Base-by-base conservation (phyloP, 2,888 invertebrate species). In the Philhelius pedissequus region DNA sequence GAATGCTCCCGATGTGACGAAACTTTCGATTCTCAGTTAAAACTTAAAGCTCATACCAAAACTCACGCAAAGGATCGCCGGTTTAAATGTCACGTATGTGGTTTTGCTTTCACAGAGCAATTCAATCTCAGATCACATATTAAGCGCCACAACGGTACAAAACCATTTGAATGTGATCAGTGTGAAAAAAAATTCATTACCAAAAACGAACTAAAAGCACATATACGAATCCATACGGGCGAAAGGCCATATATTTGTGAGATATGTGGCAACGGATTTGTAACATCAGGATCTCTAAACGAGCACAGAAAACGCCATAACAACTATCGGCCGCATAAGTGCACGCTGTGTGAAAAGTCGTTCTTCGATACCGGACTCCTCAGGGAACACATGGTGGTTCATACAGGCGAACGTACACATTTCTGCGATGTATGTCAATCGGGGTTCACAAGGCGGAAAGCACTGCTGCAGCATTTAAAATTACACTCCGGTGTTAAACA, bases 291-390 rank as follows among this genome's bases (percentile, higher is more conserved):
- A 0, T 78, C 86, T 0, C 50, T 87, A 0, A 86, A 80, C 20
- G 78, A 74, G 40, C 87, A 86, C 35, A 79, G 76, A 45, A 79
- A 79, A 22, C 77, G 83, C 5, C 86, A 86, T 48, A 74, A 60
- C 1, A 84, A 84, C 22, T 66, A 58, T 52, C 77, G 83, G 1
- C 83, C 83, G 9, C 84, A 83, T 48, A 86, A 83, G 15, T 87
- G 86, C 9, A 48, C 75, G 7, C 4, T 66, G 11, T 87, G 87
- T 32, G 84, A 69, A 3, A 83, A 86, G 52, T 52, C 88, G n/a
- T 90, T 90, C 86, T 90, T 88, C 18, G 89, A 88, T 56, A 87
- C 86, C 4, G 89, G 89, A 13, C 88, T 90, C 18, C 81, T 90
- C 5, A 90, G 89, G 48, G 89, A 89, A 54, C 90, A 90, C 73